Evolutionary conservation across 2,113 vertebrate species (phyloP).

Genomic region (Xiphophorus couchianus): DNA sequence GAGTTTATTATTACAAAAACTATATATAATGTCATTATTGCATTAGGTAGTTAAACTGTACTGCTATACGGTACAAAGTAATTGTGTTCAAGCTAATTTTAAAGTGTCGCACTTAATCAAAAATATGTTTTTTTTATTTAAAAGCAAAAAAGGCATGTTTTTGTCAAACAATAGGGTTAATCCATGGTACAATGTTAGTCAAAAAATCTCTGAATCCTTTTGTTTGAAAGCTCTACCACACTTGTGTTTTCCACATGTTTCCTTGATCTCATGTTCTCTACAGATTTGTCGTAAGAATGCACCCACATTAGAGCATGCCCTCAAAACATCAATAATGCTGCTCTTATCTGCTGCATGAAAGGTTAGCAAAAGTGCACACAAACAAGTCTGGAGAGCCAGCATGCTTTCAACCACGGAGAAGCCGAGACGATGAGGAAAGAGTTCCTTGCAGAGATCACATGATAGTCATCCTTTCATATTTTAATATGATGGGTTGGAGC

Average conservation of each 20-base stretch:
- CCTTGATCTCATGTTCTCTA: conserved; percentile 27
- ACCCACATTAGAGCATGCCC: conserved; percentile 38
- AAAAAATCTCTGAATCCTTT: neutral
- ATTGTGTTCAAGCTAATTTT: no score
- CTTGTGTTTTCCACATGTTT: conserved; percentile 24
- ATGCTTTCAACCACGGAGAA: conserved; percentile 25
- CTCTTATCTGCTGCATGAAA: conserved; percentile 46
- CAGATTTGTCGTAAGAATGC: conserved; percentile 34
- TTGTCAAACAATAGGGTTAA: neutral
- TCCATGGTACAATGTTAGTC: neutral
- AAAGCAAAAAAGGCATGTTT: no score
- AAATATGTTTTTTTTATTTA: no score
- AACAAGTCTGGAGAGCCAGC: conserved; percentile 44
- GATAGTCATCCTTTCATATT: neutral
- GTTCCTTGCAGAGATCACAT: neutral
- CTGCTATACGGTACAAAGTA: no score
- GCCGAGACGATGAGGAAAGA: neutral
- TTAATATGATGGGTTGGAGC: neutral
- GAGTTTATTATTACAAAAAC: no score
- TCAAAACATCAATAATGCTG: conserved; percentile 57
- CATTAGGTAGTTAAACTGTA: no score
- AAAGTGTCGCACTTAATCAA: no score
- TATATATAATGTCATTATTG: no score
- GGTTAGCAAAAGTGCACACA: conserved; percentile 40
- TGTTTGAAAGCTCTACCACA: conserved; percentile 11